Evolutionary conservation across 1,140 invertebrate genomes (phyloP), one percentile per base, ranked within the genome.

Genomic region (Nephotettix cincticeps): DNA sequence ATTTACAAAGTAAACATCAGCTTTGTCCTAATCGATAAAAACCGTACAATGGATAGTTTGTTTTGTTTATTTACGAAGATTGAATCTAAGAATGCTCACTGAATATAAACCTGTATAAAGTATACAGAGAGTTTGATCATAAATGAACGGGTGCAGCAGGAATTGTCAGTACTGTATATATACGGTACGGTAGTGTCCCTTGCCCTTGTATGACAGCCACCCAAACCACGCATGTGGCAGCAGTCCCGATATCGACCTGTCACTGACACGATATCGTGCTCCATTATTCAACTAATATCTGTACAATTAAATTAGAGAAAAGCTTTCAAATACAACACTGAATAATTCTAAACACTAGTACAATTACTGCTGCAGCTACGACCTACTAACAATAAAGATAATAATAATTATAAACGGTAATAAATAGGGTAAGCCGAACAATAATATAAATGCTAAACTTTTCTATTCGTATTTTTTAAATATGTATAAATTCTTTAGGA

Each of bases 311-410:
- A 30, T 43, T 58, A 66, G 28, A 51, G 28, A 45, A 65, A 71
- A 70, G 63, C 30, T 63, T 70, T 28, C 43, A 67, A 73, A 67
- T 72, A 75, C 73, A 74, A 74, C 73, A 72, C 64, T 74, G 73
- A 71, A 69, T 68, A 71, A 71, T 71, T 70, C 30, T 69, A 70
- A 74, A 74, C 68, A 74, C 71, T 63, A 54, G 40, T 72, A 74
- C 71, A 68, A 74, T 73, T 70, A 75, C 73, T 71, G 68, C 56
- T 75, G 69, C 68, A 75, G 40, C 71, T 71, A 71, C 70, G 45
- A 25, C 30, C 71, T 72, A 75, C 71, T 40, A 73, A 71, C 72
- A 73, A 75, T 69, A 73, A 75, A 70, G 66, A 75, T 72, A 71
- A 75, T 71, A 11, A 70, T 74, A 32, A 72, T 73, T 43, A 71